Evolutionary conservation across 2,888 invertebrate genomes (phyloP).

Genomic region (Aspidiotus destructor): DNA sequence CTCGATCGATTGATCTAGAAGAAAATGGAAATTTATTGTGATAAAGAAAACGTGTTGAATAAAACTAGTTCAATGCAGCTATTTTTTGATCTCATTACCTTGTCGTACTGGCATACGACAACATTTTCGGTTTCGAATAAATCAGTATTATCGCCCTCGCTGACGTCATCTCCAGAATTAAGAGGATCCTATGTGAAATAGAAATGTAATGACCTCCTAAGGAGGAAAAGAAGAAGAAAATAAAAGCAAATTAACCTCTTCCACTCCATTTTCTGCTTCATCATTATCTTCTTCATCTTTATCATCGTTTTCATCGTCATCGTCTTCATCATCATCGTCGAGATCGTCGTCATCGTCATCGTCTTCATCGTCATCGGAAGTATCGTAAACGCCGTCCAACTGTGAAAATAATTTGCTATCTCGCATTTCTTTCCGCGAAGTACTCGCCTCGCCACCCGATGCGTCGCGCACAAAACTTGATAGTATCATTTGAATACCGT

Average conservation of each 20-base stretch:
- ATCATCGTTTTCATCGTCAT: conserved; percentile 55
- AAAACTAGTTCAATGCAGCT: neutral
- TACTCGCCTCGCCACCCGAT: neutral
- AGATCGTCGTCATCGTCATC: conserved; percentile 47
- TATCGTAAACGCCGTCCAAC: conserved; percentile 40
- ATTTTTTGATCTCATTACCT: conserved; percentile 49
- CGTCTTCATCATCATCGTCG: conserved; percentile 69
- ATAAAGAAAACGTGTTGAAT: conserved; percentile 22
- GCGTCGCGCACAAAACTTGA: neutral
- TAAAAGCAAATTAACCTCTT: conserved; percentile 40
- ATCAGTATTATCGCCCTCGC: conserved; percentile 88
- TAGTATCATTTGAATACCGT: no score
- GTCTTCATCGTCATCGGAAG: conserved; percentile 48
- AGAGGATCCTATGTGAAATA: conserved; percentile 63
- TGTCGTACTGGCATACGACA: conserved; percentile 99
- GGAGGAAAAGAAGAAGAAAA: neutral
- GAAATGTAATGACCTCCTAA: conserved; percentile 1
- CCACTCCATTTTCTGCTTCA: conserved; percentile 42
- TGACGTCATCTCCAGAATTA: conserved; percentile 94
- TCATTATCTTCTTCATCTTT: conserved; percentile 44
- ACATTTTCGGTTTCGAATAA: conserved; percentile 99
- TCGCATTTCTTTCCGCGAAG: neutral
- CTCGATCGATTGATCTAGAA: conserved; percentile 87
- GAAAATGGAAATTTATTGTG: conserved; percentile 35
- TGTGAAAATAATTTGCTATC: conserved; percentile 26